Evolutionary conservation across 2,888 invertebrate genomes (phyloP).

Genomic region (Epirrhoe alternata): DNA sequence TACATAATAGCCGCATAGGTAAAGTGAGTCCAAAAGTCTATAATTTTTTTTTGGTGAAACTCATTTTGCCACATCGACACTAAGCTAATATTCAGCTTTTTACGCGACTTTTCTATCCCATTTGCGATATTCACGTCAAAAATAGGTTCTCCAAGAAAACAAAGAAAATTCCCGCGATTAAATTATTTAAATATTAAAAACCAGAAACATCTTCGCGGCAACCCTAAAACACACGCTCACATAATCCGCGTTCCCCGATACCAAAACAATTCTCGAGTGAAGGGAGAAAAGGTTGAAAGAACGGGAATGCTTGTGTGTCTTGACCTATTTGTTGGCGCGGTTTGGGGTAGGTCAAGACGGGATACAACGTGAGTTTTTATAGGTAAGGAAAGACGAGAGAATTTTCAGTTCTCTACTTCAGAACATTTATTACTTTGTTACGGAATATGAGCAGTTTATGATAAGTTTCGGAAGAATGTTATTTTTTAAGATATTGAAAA

Average conservation of each 20-base stretch:
- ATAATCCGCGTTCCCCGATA: slow-evolving; percentile 14
- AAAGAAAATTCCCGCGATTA: too few species aligned
- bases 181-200: neutral
- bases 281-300: slow-evolving; percentile 37
- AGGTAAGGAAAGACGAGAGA: neutral
- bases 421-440: too few species aligned
- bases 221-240: slow-evolving; percentile 20
- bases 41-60: too few species aligned
- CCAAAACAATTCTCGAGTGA: slow-evolving; percentile 25
- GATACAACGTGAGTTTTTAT: slow-evolving; percentile 10
- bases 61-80: too few species aligned
- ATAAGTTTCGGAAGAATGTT: neutral
- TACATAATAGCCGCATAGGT: too few species aligned
- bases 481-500: too few species aligned
- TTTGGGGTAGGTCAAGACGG: slow-evolving; percentile 52
- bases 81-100: too few species aligned
- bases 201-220: slow-evolving; percentile 2
- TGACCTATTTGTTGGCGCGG: slow-evolving; percentile 49
- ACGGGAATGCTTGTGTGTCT: slow-evolving; percentile 42
- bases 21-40: too few species aligned
- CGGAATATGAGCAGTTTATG: neutral
- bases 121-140: too few species aligned
- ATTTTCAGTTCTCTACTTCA: neutral
- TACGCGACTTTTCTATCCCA: too few species aligned
- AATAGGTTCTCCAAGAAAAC: too few species aligned